Base-by-base conservation (phyloP, 2,113 vertebrate genomes). In the Saccopteryx leptura region DNA sequence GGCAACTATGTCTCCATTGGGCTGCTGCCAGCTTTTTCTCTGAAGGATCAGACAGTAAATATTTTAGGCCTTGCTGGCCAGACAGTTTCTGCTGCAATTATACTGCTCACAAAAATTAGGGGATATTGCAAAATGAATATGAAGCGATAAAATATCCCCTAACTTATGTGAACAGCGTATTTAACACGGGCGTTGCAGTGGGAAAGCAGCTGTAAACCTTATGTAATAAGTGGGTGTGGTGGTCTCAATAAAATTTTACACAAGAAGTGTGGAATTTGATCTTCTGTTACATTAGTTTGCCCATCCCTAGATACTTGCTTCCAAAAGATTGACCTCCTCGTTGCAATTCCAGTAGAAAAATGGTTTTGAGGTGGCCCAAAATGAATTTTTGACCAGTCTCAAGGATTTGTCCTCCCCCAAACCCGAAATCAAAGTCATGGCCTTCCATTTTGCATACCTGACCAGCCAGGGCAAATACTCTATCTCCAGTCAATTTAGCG, bases 401-500 rank as follows among this genome's bases (percentile, higher is more conserved):
- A 63, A 91, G 54, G 19, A 88, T 90, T 74, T 86, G 24, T 33
- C 24, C 56, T 84, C 14, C 14, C 60, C 39, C 5, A 74, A 65
- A 65, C 11, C 14, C 6, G 19, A 72, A 84, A 46, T 33, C 28
- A 50, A 95, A 89, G 78, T 26, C 78, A 56, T 14, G 78, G 26
- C n/a, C 83, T 87, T 87, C 46, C 15, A 39, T 23, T 58, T 66
- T 54, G 75, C 91, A 95, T 95, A 83, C 1, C 11, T 60, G 81
- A 87, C 61, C 39, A 39, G 39, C 39, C 39, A 31, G 74, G 48
- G 60, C 74, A 95, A 96, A 28, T 71, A 26, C 31, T 88, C 39
- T 85, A 69, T 94, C 26, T 19, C 13, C 23, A 66, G 76, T 95
- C 76, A 80, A 14, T 88, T 97, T 65, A 71, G 81, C 48, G 61